Base-by-base conservation (phyloP, 2,888 invertebrate genomes). In the Dynastes maya region DNA sequence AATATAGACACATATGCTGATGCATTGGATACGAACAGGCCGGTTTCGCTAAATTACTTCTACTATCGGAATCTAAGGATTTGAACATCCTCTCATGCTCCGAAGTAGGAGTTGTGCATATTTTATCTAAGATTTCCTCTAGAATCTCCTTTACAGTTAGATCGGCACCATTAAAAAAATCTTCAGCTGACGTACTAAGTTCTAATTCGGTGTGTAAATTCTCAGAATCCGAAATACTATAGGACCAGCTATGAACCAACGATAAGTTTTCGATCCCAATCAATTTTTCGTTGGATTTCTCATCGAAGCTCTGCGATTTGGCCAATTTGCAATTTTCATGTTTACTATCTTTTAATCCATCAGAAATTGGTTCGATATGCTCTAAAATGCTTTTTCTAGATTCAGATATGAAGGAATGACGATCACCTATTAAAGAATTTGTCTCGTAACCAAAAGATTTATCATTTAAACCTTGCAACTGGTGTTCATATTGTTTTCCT, bases 1-100 rank as follows among this genome's bases (percentile, higher is more conserved):
- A 92, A 86, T 97, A 97, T 2, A 97, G 89, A 61, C 97, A 90
- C 89, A 97, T 92, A 86, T 97, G 96, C 29, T 95, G 94, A 86
- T 97, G 96, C 78, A 95, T 92, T 37, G 94, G 94, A 86, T 95
- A 94, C 53, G 95, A 90, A 13, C 90, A 86, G 53, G 88, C 85
- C 78, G 87, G 88, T 75, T 87, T 88, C 8, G 78, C 27, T 1
- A 55, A 45, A 32, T 51, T 64, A 8, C 83, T 83, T 78, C 83
- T 86, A 45, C 85, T 80, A 80, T 87, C 87, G 55, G 86, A 80
- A 78, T 87, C 86, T 2, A 83, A 82, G 0, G 85, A 85, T 64
- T 76, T 80, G n/a, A 65, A 67, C 9, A 81, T 81, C 0, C 75
- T 80, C 37, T 82, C 72, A 3, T 5, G 37, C 0, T 72, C 72